These are phyloP conservation scores for Megathymus violae DNA, from an alignment of 1,140 invertebrate species.

Conservation along the genomic window DNA sequence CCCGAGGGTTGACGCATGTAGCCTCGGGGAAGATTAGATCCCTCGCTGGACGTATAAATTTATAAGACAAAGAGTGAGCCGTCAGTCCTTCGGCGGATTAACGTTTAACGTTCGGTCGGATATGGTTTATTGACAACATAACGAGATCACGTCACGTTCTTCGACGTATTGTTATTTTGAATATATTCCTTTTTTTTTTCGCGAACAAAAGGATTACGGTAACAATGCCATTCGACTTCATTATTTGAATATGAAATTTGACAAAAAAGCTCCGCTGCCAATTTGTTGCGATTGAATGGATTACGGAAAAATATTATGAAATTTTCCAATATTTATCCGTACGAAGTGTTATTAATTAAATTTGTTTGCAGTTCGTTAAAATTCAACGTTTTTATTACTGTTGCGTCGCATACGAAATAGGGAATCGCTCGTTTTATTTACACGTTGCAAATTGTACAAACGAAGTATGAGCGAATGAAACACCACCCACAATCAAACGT, in stretches of 20 bases:
- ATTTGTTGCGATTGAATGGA: constrained; percentile 18
- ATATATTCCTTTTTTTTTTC: not conserved
- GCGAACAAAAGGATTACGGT: not conserved
- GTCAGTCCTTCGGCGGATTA: constrained; percentile 64
- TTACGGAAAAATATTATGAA: constrained; percentile 18
- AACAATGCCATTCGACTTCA: constrained; percentile 14
- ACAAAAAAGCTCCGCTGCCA: constrained; percentile 1
- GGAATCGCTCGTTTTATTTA: constrained; percentile 11
- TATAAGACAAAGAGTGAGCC: constrained; percentile 78
- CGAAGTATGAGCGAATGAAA: constrained; percentile 8
- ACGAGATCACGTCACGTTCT: constrained; percentile 2
- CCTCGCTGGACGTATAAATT: constrained; percentile 73
- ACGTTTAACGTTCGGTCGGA: constrained; percentile 50
- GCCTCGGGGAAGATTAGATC: constrained; percentile 61
- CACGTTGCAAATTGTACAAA: constrained; percentile 19
- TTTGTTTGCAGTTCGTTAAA: constrained; percentile 33
- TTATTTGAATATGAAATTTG: constrained; percentile 20
- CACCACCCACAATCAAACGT: too few species aligned
- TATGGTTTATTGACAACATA: constrained; percentile 14
- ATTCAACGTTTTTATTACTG: constrained; percentile 29
- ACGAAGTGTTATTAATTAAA: constrained; percentile 33
- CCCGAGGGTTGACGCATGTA: constrained; percentile 65
- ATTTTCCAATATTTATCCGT: constrained; percentile 24
- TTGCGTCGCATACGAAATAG: constrained; percentile 28
- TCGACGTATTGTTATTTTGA: not conserved